Base-by-base conservation (phyloP, 2,888 invertebrate genomes). In the Plusia festucae region DNA sequence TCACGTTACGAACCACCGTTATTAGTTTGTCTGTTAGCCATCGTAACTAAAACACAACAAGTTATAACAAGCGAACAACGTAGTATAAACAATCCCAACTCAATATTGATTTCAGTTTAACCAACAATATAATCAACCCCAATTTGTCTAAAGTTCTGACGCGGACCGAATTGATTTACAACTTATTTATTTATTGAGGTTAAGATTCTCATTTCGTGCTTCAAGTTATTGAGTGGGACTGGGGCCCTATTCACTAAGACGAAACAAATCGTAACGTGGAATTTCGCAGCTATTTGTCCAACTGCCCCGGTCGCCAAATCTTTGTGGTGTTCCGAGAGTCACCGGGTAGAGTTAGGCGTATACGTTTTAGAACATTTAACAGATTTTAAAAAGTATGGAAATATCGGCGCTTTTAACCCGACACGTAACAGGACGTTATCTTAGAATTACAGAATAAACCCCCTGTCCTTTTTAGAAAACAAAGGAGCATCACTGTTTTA, bases 81-180 rank as follows among this genome's bases (percentile, higher is more conserved):
- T 81, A 85, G 68, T 44, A 83, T 88, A 90, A 93, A 93, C 93
- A 91, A 89, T 77, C 85, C 86, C 73, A 70, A 69, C 73, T 76
- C 87, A 90, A 91, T 91, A 93, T 92, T 92, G 91, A 90, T 91
- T 89, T 86, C 88, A 87, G 87, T 87, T 89, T 82, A 81, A 70
- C 83, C 84, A 88, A 91, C 91, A 90, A 90, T 86, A 86, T 92
- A 90, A 93, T 93, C 90, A 89, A 89, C 90, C 85, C 82, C 84
- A 91, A 92, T 93, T 93, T 90, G 89, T 88, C 87, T 82, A 73
- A 88, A 89, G 77, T 89, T 91, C 80, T 81, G 84, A 86, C 89
- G 60, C 77, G 65, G 61, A 61, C 63, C 61, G 22, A 82, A 88
- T 89, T 87, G 83, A 88, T 85, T 40, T 76, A 79, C 78, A 68